Evolutionary conservation across 2,797 vertebrate species (phyloP).

Genomic region (Naso thynnoides): DNA sequence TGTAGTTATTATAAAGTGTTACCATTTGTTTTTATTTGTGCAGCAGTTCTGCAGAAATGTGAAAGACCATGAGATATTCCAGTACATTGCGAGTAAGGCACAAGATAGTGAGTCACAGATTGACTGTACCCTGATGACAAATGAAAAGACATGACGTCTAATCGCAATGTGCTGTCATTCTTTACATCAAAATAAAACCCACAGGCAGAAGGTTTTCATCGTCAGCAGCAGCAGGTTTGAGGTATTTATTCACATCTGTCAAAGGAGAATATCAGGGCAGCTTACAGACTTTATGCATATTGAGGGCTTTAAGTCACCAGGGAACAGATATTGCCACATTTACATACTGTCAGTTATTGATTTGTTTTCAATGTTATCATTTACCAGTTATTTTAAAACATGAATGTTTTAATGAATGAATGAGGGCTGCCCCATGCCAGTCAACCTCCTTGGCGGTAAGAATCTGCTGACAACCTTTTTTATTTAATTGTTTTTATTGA

Average conservation of each 20-base stretch:
- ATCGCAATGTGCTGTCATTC: slow-evolving; percentile 51
- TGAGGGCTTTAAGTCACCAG: slow-evolving; percentile 37
- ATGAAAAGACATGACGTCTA: slow-evolving; percentile 8
- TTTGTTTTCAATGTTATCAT: slow-evolving; percentile 41
- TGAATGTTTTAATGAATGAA: slow-evolving; percentile 61
- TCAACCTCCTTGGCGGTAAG: slow-evolving; percentile 10
- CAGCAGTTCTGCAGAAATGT: slow-evolving; percentile 31
- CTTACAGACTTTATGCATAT: slow-evolving; percentile 44
- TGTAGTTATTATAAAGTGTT: too few relatives aligned
- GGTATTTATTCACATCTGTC: slow-evolving; percentile 5
- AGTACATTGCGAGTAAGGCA: slow-evolving; percentile 18
- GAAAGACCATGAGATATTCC: slow-evolving; percentile 18
- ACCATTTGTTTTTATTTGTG: slow-evolving; percentile 27
- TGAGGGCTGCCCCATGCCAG: slow-evolving; percentile 24
- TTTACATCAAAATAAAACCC: slow-evolving; percentile 19
- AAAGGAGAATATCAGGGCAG: slow-evolving; percentile 41
- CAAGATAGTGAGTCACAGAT: slow-evolving; percentile 15
- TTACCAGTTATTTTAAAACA: slow-evolving; percentile 59
- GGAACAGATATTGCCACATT: slow-evolving; percentile 40
- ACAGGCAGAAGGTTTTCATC: slow-evolving; percentile 4
- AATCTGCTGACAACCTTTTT: background rate
- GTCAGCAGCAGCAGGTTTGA: slow-evolving; percentile 13
- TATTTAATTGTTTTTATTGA: background rate
- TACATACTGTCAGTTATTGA: slow-evolving; percentile 34
- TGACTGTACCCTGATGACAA: slow-evolving; percentile 5